Percentiles rank a stretch among this genome's conserved stretches.
These are phyloP conservation scores for Hylaeus volcanicus DNA, from an alignment of 1,140 invertebrate species.

Conservation along the genomic window DNA sequence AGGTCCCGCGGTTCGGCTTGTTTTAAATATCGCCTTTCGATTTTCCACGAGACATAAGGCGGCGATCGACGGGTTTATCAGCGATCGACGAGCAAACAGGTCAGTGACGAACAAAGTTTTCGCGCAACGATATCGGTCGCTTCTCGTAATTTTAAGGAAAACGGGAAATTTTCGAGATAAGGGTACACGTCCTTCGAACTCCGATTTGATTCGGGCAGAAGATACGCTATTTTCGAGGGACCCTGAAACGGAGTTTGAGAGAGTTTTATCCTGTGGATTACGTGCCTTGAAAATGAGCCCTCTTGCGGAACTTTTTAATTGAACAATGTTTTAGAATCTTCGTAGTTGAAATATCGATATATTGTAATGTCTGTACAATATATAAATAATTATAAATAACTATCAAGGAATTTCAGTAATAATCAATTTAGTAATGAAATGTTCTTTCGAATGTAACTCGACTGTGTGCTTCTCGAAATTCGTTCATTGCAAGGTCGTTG, in stretches of 20 bases:
- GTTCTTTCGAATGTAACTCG: no score
- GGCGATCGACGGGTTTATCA: neutral
- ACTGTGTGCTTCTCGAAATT: no score
- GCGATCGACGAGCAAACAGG: slow-evolving; percentile 1
- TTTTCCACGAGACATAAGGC: neutral
- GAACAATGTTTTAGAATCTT: no score
- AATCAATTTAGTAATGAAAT: no score
- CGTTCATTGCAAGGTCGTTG: neutral
- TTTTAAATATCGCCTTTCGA: slow-evolving; percentile 13
- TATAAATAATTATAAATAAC: no score
- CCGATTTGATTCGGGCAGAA: neutral
- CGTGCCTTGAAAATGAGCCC: no score
- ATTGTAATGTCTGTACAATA: no score
- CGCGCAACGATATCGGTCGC: neutral
- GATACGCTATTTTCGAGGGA: neutral
- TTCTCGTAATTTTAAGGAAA: neutral
- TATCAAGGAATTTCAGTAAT: no score
- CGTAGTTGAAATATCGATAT: no score
- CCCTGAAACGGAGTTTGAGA: neutral
- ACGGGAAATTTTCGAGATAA: neutral
- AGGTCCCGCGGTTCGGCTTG: neutral
- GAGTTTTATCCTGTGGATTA: no score
- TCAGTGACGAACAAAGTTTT: neutral
- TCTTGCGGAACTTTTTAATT: no score
- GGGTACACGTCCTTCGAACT: neutral